A percentile compares a stretch with the other conserved stretches of the same genome.
phyloP scores from a whole-genome alignment of 2,113 vertebrate species.

The Atherinomorus stipes region DNA sequence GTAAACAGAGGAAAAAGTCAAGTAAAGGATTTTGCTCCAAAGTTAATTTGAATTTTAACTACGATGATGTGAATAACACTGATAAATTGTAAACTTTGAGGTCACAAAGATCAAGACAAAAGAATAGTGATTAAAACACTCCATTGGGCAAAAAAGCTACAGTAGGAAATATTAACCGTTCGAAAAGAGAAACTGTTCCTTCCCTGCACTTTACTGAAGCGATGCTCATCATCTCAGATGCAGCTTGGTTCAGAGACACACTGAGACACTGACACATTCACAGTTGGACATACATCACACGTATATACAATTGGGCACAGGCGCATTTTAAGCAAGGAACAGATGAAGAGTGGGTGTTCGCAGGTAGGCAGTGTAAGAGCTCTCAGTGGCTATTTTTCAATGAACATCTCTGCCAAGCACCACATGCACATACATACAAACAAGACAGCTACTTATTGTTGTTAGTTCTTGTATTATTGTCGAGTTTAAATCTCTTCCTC shows the following conservation, averaged over 20 bases:
- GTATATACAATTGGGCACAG: slow-evolving; percentile 33
- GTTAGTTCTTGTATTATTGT: slow-evolving; percentile 16
- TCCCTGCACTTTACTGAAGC: slow-evolving; percentile 13
- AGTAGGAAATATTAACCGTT: background rate
- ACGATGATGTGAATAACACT: background rate
- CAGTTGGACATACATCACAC: slow-evolving; percentile 53
- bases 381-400: slow-evolving; percentile 44
- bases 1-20: background rate
- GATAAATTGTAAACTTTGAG: slow-evolving; percentile 2
- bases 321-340: slow-evolving; percentile 55
- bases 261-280: slow-evolving; percentile 8
- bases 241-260: slow-evolving; percentile 10
- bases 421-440: slow-evolving; percentile 16
- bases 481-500: slow-evolving; percentile 1
- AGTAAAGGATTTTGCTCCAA: background rate
- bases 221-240: slow-evolving; percentile 8
- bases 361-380: slow-evolving; percentile 72
- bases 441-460: slow-evolving; percentile 9
- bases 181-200: background rate
- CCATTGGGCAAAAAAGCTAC: background rate
- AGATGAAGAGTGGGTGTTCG: slow-evolving; percentile 75
- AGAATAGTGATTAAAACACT: slow-evolving; percentile 4
- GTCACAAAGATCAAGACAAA: slow-evolving; percentile 9
- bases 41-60: background rate
- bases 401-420: slow-evolving; percentile 43